phyloP scores from a whole-genome alignment of 1,140 invertebrate genomes.

The Vollenhovia emeryi region DNA sequence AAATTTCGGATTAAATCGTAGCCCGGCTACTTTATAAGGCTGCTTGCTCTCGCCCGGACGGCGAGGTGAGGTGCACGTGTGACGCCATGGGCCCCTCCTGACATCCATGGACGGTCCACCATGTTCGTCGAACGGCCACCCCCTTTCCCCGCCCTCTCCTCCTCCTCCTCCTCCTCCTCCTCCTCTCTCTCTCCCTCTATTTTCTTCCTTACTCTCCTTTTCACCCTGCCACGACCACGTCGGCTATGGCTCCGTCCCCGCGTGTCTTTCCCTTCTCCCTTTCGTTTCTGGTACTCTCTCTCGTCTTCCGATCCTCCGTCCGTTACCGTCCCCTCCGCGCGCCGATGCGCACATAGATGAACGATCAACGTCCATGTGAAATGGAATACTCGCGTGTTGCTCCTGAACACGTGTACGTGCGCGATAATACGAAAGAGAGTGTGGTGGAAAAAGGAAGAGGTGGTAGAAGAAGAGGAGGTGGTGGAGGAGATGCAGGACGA shows the following conservation, averaged over 20 bases:
- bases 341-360: constrained; percentile 31
- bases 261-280: constrained; percentile 40
- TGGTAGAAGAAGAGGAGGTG: constrained; percentile 17
- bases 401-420: constrained; percentile 49
- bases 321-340: background rate
- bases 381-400: constrained; percentile 40
- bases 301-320: constrained; percentile 27
- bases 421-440: constrained; percentile 56
- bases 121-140: constrained; percentile 66
- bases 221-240: constrained; percentile 6
- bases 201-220: constrained; percentile 59
- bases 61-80: constrained; percentile 72
- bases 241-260: background rate
- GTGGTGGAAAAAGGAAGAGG: constrained; percentile 45
- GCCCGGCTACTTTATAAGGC: constrained; percentile 84
- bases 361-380: constrained; percentile 49
- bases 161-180: constrained; percentile 28
- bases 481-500: constrained; percentile 62
- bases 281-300: background rate
- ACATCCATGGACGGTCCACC: constrained; percentile 74
- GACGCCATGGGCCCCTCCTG: constrained; percentile 74
- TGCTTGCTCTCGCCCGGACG: constrained; percentile 72
- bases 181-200: constrained; percentile 46
- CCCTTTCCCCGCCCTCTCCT: constrained; percentile 49
- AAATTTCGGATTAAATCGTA: constrained; percentile 86